These are phyloP conservation scores for Caenorhabditis doughertyi DNA, from an alignment of 2,888 invertebrate genomes.

Conservation along the genomic window DNA sequence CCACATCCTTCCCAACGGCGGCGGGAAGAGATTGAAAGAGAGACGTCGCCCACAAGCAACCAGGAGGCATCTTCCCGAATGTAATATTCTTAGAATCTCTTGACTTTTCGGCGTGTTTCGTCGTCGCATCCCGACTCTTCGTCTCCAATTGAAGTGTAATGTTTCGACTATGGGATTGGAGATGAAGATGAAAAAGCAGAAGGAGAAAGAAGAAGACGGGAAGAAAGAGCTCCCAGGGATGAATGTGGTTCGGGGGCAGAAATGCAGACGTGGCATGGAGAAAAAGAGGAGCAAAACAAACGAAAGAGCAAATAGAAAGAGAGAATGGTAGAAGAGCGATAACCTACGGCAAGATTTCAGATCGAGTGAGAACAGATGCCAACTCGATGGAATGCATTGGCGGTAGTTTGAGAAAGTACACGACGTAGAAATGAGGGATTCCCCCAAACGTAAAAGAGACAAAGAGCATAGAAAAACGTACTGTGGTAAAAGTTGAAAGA, in stretches of 20 bases:
- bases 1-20: constrained; percentile 36
- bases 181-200: constrained; percentile 11
- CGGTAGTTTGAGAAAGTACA: constrained; percentile 7
- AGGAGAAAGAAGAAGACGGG: constrained; percentile 10
- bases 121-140: constrained; percentile 48
- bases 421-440: not conserved
- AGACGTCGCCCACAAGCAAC: constrained; percentile 57
- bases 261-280: constrained; percentile 46
- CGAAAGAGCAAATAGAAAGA: constrained; percentile 20
- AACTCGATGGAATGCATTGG: constrained; percentile 29
- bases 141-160: constrained; percentile 48
- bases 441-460: not conserved
- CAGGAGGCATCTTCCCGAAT: constrained; percentile 36
- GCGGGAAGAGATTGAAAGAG: constrained; percentile 22
- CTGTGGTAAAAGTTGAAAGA: too few relatives aligned
- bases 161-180: constrained; percentile 41
- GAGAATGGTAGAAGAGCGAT: constrained; percentile 39
- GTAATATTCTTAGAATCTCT: constrained; percentile 63
- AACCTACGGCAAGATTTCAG: constrained; percentile 38
- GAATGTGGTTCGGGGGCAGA: constrained; percentile 60
- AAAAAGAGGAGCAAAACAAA: constrained; percentile 52
- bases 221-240: constrained; percentile 26
- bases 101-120: constrained; percentile 56
- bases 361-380: constrained; percentile 40
- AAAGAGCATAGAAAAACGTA: too few relatives aligned